These are phyloP conservation scores for Malurus elegans DNA, from an alignment of 2,113 vertebrate genomes.

Conservation along the genomic window DNA sequence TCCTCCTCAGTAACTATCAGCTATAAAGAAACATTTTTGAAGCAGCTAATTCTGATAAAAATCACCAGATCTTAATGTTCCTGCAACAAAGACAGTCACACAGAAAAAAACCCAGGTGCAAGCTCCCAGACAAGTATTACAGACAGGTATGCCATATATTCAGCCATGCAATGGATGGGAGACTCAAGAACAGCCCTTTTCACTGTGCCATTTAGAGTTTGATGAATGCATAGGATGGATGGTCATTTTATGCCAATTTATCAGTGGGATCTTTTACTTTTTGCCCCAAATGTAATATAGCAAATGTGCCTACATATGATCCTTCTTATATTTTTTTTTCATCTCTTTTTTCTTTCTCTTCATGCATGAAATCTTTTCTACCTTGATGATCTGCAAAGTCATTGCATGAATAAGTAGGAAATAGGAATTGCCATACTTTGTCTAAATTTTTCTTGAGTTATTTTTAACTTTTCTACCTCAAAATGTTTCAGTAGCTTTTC, in stretches of 20 bases:
- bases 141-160: not conserved
- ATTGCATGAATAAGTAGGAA: not conserved
- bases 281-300: not conserved
- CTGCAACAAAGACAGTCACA: not conserved
- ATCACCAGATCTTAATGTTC: not conserved
- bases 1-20: not conserved
- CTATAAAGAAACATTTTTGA: not conserved
- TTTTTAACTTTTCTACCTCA: not conserved
- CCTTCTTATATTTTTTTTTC: not conserved
- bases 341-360: not conserved
- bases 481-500: not conserved
- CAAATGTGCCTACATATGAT: rapidly evolving
- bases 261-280: not conserved
- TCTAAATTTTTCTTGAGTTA: not conserved
- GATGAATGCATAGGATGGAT: not conserved
- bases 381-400: not conserved
- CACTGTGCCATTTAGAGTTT: not conserved
- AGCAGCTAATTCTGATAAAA: not conserved
- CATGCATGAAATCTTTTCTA: not conserved
- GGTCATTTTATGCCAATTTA: not conserved
- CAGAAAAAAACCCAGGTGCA: not conserved
- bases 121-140: not conserved
- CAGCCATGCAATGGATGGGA: not conserved
- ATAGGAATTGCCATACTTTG: not conserved
- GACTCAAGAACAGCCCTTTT: not conserved